phyloP scores from a whole-genome alignment of 2,797 vertebrate species.

The Liasis olivaceus region DNA sequence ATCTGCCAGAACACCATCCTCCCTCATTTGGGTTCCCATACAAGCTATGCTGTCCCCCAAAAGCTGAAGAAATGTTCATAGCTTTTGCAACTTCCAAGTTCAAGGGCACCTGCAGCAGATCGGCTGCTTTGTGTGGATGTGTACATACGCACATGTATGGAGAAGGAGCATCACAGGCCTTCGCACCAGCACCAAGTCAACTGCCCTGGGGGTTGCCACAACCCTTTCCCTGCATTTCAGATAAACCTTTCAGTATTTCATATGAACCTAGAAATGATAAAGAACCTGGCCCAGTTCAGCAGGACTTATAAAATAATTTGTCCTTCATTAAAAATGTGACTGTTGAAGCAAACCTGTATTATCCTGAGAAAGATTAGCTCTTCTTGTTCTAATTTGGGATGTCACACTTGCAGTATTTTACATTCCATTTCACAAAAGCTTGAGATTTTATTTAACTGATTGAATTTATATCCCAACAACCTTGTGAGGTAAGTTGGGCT shows the following conservation, averaged over 20 bases:
- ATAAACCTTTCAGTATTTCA: background rate
- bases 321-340: background rate
- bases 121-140: background rate
- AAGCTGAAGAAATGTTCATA: background rate
- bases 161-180: background rate
- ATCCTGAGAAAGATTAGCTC: background rate
- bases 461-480: background rate
- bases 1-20: background rate
- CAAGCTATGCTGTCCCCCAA: background rate
- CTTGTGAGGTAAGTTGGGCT: background rate
- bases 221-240: background rate
- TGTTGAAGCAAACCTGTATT: background rate
- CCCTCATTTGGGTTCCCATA: background rate
- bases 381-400: background rate
- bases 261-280: background rate
- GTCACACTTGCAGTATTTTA: background rate
- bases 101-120: background rate
- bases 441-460: background rate
- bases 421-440: background rate
- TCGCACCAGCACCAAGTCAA: background rate
- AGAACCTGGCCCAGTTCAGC: background rate
- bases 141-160: background rate
- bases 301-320: background rate
- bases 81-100: background rate
- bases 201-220: background rate